Evolutionary conservation across 2,888 invertebrate genomes (phyloP).

Genomic region (Conops quadrifasciatus): DNA sequence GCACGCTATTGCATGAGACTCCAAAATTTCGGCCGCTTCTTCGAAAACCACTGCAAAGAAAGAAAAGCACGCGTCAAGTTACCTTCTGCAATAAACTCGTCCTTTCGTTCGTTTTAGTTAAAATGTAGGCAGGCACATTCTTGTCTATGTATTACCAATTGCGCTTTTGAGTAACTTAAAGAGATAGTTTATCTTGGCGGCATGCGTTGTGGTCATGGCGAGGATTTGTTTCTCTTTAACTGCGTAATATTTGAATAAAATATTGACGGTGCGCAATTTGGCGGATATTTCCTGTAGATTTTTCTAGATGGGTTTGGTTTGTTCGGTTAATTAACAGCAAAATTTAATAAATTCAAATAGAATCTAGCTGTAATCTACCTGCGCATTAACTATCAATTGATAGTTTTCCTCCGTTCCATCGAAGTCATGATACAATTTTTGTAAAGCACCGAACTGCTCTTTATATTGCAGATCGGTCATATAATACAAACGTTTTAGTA

Average conservation of each 20-base stretch:
- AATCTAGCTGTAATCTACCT: slow-evolving; percentile 2
- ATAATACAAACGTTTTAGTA: slow-evolving; percentile 56
- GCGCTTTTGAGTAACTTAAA: slow-evolving; percentile 71
- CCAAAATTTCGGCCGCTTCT: slow-evolving; percentile 89
- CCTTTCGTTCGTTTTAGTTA: slow-evolving; percentile 8
- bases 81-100: too few species aligned
- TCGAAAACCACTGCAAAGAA: slow-evolving; percentile 79
- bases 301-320: slow-evolving; percentile 36
- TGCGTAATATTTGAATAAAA: slow-evolving; percentile 69
- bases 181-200: slow-evolving; percentile 73
- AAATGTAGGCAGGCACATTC: not conserved
- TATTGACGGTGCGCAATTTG: slow-evolving; percentile 68
- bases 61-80: not conserved
- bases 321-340: not conserved
- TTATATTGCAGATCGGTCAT: slow-evolving; percentile 54
- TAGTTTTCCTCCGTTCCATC: slow-evolving; percentile 59
- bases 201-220: slow-evolving; percentile 81
- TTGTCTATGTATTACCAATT: slow-evolving; percentile 67
- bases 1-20: slow-evolving; percentile 83
- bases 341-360: not conserved
- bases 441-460: slow-evolving; percentile 53
- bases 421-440: slow-evolving; percentile 54
- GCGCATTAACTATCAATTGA: slow-evolving; percentile 50
- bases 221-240: slow-evolving; percentile 70
- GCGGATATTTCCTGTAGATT: slow-evolving; percentile 52